Conservation (phyloP, 2,888 invertebrate genomes). For the Lithosia quadra region DNA sequence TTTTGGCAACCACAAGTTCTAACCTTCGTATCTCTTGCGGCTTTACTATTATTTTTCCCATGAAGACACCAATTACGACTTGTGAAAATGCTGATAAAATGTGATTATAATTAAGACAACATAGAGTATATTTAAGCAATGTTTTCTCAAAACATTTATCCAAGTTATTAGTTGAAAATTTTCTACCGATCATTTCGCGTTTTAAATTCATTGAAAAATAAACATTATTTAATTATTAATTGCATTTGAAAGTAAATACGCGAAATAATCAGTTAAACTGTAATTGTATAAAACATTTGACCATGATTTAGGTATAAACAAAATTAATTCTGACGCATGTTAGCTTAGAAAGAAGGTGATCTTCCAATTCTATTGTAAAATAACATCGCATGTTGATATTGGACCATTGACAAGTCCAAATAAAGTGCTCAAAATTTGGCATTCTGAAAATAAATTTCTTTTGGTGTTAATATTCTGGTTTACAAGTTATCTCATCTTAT, state of each 20-base stretch:
- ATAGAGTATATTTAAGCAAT: constrained; percentile 4
- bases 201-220: background rate
- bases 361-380: constrained; percentile 35
- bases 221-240: constrained; percentile 5
- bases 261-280: constrained; percentile 16
- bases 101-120: constrained; percentile 13
- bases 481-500: constrained; percentile 31
- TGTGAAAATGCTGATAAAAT: constrained; percentile 1
- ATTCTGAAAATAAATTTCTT: constrained; percentile 12
- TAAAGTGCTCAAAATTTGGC: constrained; percentile 16
- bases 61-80: constrained; percentile 46
- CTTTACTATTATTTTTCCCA: constrained; percentile 65
- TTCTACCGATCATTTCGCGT: background rate
- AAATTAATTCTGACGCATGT: constrained; percentile 29
- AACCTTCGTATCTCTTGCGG: constrained; percentile 62
- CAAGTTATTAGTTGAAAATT: constrained; percentile 10
- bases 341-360: constrained; percentile 28
- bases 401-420: constrained; percentile 15
- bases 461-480: constrained; percentile 26
- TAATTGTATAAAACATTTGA: constrained; percentile 34
- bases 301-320: constrained; percentile 36
- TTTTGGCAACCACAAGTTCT: constrained; percentile 74
- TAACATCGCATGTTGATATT: constrained; percentile 18
- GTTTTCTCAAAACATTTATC: constrained; percentile 6
- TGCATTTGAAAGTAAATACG: background rate